These are phyloP conservation scores for Nannoperca obscura DNA, from an alignment of 2,797 vertebrate genomes.

Conservation along the genomic window DNA sequence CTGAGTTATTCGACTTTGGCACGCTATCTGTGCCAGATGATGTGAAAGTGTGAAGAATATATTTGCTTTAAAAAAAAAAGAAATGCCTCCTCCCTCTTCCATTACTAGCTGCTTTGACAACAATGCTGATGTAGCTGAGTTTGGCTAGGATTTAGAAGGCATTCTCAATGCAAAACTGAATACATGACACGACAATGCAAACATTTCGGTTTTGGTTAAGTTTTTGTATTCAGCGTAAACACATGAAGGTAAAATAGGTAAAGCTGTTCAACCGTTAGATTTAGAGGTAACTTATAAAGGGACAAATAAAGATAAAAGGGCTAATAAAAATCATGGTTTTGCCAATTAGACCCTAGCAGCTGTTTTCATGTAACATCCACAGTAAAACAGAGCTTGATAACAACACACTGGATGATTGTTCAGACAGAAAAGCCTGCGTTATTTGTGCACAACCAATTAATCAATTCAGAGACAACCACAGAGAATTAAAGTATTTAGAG, in stretches of 20 bases:
- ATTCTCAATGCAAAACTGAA: neutral
- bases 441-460: conserved; percentile 76
- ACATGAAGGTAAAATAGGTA: neutral
- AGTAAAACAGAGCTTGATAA: conserved; percentile 39
- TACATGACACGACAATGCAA: neutral
- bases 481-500: conserved; percentile 73
- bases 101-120: conserved; percentile 9
- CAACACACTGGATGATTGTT: conserved; percentile 31
- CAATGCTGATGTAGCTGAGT: neutral
- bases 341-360: conserved; percentile 49
- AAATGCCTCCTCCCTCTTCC: conserved; percentile 1
- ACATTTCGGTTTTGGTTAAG: conserved; percentile 2
- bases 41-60: conserved; percentile 10
- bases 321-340: conserved; percentile 1
- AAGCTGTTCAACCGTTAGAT: neutral
- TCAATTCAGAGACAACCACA: conserved; percentile 78
- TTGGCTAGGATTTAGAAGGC: conserved; percentile 16
- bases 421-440: conserved; percentile 61
- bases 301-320: conserved; percentile 12
- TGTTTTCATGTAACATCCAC: conserved; percentile 55
- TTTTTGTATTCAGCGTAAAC: conserved; percentile 1
- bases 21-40: conserved; percentile 8
- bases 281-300: conserved; percentile 5
- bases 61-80: neutral
- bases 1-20: neutral